Evolutionary conservation across 2,113 vertebrate genomes (phyloP).

Genomic region (Caranx ignobilis): DNA sequence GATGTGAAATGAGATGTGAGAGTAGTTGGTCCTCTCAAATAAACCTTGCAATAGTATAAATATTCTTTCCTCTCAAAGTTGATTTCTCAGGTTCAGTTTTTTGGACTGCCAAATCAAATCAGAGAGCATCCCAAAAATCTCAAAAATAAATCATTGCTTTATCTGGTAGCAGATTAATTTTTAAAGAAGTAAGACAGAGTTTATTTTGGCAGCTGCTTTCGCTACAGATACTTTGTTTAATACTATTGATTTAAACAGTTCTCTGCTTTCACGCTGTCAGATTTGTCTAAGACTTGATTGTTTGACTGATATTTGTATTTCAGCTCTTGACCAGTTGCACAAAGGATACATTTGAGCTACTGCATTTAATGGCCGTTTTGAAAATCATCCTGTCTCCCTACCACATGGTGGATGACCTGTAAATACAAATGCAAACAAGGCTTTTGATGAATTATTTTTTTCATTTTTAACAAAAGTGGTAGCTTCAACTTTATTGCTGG

Average conservation of each 20-base stretch:
- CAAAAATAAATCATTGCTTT: neutral
- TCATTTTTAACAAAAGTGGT: constrained; percentile 49
- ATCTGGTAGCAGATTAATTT: neutral
- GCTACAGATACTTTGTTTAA: neutral
- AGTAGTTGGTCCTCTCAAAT: no score
- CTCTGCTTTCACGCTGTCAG: neutral
- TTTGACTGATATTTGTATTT: constrained; percentile 28
- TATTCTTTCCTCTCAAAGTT: neutral
- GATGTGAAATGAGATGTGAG: no score
- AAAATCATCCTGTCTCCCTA: constrained; percentile 19
- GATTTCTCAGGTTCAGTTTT: neutral
- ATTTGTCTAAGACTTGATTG: neutral
- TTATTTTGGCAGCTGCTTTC: neutral
- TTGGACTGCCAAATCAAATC: neutral
- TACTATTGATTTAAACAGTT: neutral
- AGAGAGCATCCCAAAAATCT: neutral
- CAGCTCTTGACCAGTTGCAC: constrained; percentile 11
- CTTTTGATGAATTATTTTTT: constrained; percentile 25
- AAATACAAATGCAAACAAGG: constrained; percentile 34
- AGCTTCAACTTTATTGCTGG: constrained; percentile 47
- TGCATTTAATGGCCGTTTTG: constrained; percentile 36
- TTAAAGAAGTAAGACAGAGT: neutral
- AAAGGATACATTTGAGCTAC: constrained; percentile 14
- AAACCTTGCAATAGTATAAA: no score
- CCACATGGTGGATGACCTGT: constrained; percentile 33